phyloP scores from a whole-genome alignment of 1,140 invertebrate species.

The Berghia stephanieae region DNA sequence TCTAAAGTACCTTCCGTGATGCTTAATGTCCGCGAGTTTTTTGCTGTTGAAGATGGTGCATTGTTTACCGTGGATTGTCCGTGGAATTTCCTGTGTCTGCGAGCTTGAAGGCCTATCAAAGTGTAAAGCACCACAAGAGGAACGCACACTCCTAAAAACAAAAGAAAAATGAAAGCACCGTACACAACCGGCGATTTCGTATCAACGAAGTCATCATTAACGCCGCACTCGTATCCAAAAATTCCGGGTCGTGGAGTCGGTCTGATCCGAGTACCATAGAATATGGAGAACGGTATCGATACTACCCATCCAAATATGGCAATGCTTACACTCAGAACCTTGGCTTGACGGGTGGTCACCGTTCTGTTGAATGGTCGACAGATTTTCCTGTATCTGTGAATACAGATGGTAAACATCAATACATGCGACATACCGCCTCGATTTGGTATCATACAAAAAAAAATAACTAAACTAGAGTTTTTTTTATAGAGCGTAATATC shows the following conservation, averaged over 20 bases:
- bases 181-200: conserved; percentile 30
- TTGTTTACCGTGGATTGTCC: too few species aligned
- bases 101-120: conserved; percentile 6
- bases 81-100: neutral
- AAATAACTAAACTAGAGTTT: too few species aligned
- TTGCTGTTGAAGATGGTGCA: too few species aligned
- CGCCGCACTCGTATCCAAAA: conserved; percentile 29
- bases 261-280: conserved; percentile 31
- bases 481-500: too few species aligned
- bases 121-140: conserved; percentile 23
- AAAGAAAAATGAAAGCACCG: conserved; percentile 20
- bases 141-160: conserved; percentile 22
- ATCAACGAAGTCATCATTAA: conserved; percentile 26
- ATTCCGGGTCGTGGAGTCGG: conserved; percentile 14
- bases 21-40: too few species aligned
- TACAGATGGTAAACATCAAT: too few species aligned
- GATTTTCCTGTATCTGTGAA: conserved; percentile 27
- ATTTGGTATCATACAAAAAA: too few species aligned
- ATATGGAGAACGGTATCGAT: conserved; percentile 22
- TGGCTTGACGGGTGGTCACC: neutral
- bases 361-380: conserved; percentile 1
- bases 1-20: too few species aligned
- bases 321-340: neutral
- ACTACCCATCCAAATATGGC: neutral
- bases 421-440: too few species aligned